Evolutionary conservation across 2,797 vertebrate species (phyloP).

Genomic region (Gorsachius magnificus): DNA sequence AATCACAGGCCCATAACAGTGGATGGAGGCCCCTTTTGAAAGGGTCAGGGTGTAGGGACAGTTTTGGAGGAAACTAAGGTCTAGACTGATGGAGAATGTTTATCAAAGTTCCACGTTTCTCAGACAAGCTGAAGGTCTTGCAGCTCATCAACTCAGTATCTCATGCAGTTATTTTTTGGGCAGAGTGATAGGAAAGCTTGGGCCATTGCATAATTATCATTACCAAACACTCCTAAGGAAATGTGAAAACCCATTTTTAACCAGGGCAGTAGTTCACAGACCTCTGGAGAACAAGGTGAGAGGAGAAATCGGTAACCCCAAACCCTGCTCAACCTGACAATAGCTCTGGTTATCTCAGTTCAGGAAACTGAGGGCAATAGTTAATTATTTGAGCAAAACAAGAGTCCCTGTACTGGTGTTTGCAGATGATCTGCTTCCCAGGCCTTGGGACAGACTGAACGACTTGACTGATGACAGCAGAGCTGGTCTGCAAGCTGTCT

Average conservation of each 20-base stretch:
- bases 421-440: neutral
- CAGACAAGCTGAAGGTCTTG: neutral
- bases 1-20: neutral
- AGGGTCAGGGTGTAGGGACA: neutral
- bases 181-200: neutral
- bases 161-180: neutral
- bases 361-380: neutral
- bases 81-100: neutral
- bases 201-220: neutral
- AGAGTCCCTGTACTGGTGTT: neutral
- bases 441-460: neutral
- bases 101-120: neutral
- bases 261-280: neutral
- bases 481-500: neutral
- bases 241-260: neutral
- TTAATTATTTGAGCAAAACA: neutral
- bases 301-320: neutral
- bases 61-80: neutral
- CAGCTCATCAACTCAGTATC: neutral
- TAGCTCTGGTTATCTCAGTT: neutral
- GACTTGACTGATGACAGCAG: neutral
- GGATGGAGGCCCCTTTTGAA: neutral
- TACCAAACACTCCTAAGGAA: neutral
- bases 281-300: neutral
- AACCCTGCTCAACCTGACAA: neutral